Percentiles rank a stretch among this genome's conserved stretches.
These are phyloP conservation scores for Periophthalmodon schlosseri DNA, from an alignment of 2,113 vertebrate species.

Conservation along the genomic window DNA sequence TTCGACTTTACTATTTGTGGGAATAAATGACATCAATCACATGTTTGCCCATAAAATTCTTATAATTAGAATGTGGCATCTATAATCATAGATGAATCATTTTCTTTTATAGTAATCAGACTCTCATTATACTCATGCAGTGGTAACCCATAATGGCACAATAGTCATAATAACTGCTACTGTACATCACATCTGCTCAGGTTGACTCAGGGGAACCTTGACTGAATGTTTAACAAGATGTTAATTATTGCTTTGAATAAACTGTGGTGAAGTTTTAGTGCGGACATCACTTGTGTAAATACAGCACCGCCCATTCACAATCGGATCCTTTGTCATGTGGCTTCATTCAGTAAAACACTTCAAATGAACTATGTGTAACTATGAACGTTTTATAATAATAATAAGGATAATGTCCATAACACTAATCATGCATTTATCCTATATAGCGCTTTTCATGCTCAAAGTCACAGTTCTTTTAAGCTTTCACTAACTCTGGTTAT, in stretches of 20 bases:
- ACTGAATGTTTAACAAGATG: not conserved
- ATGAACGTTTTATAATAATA: not conserved
- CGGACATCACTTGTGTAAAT: not conserved
- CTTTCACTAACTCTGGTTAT: not conserved
- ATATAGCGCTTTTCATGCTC: not conserved
- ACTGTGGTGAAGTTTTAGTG: not conserved
- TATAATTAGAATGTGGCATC: not conserved
- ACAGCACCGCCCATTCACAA: not conserved
- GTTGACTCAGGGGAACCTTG: not conserved
- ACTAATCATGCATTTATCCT: not conserved
- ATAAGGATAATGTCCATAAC: not conserved
- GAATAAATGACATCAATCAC: not conserved
- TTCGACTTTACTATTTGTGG: not conserved
- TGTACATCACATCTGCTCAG: not conserved
- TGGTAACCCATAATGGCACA: constrained; percentile 8
- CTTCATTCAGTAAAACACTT: not conserved
- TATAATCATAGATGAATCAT: constrained; percentile 4
- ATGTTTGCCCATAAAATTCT: not conserved
- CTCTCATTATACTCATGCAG: constrained; percentile 8
- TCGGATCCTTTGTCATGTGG: not conserved
- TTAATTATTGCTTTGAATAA: constrained; percentile 43
- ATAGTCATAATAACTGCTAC: not conserved
- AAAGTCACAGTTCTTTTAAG: not conserved
- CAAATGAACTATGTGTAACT: too few species aligned
- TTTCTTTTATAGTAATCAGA: constrained; percentile 5